phyloP scores from a whole-genome alignment of 2,888 invertebrate species.

The Thysanoteuthis rhombus region DNA sequence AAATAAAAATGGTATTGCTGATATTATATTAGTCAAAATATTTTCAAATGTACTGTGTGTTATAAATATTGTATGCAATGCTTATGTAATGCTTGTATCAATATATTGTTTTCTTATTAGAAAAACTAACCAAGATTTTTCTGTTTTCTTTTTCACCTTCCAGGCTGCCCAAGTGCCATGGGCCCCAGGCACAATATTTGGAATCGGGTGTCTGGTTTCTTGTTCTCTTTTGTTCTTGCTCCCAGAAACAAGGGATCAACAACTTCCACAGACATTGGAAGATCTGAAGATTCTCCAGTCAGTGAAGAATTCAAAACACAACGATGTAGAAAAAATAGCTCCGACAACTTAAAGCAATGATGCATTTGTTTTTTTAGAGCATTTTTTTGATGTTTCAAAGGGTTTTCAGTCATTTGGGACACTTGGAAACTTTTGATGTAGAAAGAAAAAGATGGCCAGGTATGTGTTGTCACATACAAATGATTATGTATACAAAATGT shows the following conservation, averaged over 20 bases:
- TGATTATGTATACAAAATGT: too few relatives aligned
- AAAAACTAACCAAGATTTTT: too few relatives aligned
- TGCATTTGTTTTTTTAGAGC: not conserved
- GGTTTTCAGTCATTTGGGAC: not conserved
- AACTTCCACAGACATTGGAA: slow-evolving; percentile 41
- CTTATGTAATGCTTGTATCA: too few relatives aligned
- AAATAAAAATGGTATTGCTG: too few relatives aligned
- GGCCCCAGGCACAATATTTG: slow-evolving; percentile 42
- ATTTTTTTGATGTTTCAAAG: not conserved
- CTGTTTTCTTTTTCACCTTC: not conserved
- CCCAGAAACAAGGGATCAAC: slow-evolving; percentile 40
- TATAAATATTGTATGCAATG: too few relatives aligned
- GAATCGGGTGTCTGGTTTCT: slow-evolving; percentile 38
- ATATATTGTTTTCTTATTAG: too few relatives aligned
- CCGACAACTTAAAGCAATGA: not conserved
- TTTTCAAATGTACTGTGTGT: too few relatives aligned
- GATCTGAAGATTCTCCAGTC: slow-evolving; percentile 36
- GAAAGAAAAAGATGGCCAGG: not conserved
- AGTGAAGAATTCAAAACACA: not conserved
- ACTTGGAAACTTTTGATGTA: not conserved
- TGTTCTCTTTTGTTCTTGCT: slow-evolving; percentile 36
- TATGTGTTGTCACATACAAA: not conserved
- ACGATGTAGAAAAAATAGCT: not conserved
- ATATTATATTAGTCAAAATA: too few relatives aligned
- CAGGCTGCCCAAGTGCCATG: slow-evolving; percentile 37